Evolutionary conservation across 2,113 vertebrate genomes (phyloP), one percentile per base, ranked within the genome.

Genomic region (Brachirus orientalis): DNA sequence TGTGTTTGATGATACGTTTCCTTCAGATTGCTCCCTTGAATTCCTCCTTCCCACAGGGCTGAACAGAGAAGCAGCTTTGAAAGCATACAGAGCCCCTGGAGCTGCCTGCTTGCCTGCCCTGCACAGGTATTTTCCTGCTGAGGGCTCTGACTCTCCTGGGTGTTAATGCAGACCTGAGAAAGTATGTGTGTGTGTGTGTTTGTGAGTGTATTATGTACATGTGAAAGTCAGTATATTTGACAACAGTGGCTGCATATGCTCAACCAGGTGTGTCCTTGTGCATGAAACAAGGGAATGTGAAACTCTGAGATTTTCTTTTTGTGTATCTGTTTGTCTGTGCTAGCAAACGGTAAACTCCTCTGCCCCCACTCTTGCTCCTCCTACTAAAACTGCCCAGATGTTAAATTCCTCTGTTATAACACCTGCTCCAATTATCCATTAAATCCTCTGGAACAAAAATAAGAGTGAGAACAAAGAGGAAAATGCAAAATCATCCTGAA

Each of bases 391-490:
- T 48, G 6, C 66, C 2, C 91, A 90, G 86, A 86, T 86, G 88
- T 48, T 89, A 56, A 75, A 3, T 66, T 72, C 48, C 58, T 17
- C 75, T 59, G 44, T 22, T 75, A 79, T 78, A 82, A 68, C 69
- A 83, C 78, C 85, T 91, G 77, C 89, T 80, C 79, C 79, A 92
- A 92, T 93, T 92, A 94, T 88, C 90, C 84, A 91, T 80, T 89
- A 88, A 91, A 84, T 57, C 68, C 70, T 40, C 64, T 73, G 54
- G 72, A 60, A 72, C 0, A 1, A 64, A 16, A 71, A 56, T n/a
- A 50, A 44, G 12, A 61, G 47, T 2, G 0, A 55, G 16, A 8
- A 38, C 6, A 4, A 59, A 69, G 18, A n/a, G 38, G 37, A 47
- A 74, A 75, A 73, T 54, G 51, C n/a, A 3, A 8, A 48, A 36